Percentiles rank a stretch among this genome's conserved stretches.
phyloP scores from a whole-genome alignment of 2,888 invertebrate species.

The Sicus ferrugineus region DNA sequence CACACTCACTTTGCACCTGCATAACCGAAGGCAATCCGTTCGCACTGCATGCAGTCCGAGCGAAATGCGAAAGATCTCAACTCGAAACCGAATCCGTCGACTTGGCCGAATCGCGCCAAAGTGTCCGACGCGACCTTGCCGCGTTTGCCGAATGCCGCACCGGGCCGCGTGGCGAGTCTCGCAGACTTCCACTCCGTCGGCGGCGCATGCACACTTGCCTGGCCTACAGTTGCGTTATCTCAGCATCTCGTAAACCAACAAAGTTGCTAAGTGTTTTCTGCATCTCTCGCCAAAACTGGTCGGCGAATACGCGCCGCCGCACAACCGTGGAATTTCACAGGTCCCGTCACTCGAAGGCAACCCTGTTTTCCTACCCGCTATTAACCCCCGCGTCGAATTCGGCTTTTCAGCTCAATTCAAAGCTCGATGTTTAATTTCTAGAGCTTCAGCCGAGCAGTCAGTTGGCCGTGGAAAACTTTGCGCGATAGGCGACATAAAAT shows the following conservation, averaged over 20 bases:
- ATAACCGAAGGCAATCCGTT: neutral
- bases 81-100: slow-evolving; percentile 12
- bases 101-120: neutral
- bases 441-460: neutral
- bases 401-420: too few relatives aligned
- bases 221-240: slow-evolving; percentile 6
- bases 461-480: neutral
- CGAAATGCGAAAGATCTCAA: slow-evolving; percentile 7
- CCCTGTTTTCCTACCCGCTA: slow-evolving; percentile 12
- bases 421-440: too few relatives aligned
- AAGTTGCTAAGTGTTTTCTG: slow-evolving; percentile 17
- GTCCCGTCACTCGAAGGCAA: neutral
- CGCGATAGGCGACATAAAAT: slow-evolving; percentile 2
- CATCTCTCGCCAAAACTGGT: slow-evolving; percentile 13
- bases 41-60: neutral
- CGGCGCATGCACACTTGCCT: neutral
- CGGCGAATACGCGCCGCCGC: neutral
- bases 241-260: slow-evolving; percentile 11
- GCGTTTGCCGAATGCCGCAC: slow-evolving; percentile 43
- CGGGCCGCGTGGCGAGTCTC: neutral
- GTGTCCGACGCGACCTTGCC: slow-evolving; percentile 41
- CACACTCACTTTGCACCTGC: too few relatives aligned
- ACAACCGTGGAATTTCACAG: neutral
- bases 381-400: too few relatives aligned
- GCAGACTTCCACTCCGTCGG: neutral